Conservation (phyloP, 2,888 invertebrate genomes). For the Tryphoninae sp. region DNA sequence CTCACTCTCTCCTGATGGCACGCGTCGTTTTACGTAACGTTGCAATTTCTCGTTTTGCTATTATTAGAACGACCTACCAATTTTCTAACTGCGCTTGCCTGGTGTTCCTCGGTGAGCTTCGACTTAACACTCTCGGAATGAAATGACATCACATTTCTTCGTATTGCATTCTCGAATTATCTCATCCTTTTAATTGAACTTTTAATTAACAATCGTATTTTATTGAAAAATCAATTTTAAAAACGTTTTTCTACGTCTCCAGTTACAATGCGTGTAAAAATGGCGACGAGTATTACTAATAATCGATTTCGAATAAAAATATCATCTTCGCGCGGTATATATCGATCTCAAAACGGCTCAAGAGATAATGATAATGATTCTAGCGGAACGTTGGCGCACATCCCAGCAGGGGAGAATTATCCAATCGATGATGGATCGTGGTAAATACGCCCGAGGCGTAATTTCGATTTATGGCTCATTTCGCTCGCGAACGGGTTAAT, state of each 20-base stretch:
- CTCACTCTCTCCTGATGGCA: conserved; percentile 16
- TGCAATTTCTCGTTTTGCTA: conserved; percentile 64
- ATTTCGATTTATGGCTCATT: conserved; percentile 47
- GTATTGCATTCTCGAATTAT: neutral
- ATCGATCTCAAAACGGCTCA: neutral
- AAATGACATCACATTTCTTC: neutral
- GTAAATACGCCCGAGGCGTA: conserved; percentile 15
- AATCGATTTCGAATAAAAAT: too few relatives aligned
- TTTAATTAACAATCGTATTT: too few relatives aligned
- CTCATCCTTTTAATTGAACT: neutral
- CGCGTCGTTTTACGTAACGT: conserved; percentile 64
- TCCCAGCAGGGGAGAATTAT: neutral
- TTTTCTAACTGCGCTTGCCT: conserved; percentile 69
- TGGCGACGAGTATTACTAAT: too few relatives aligned
- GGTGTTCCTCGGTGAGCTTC: conserved; percentile 9
- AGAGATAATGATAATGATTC: conserved; percentile 16
- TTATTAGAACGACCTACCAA: conserved; percentile 69
- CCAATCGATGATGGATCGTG: conserved; percentile 22
- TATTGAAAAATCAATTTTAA: too few relatives aligned
- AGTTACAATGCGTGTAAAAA: too few relatives aligned
- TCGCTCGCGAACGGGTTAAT: conserved; percentile 32
- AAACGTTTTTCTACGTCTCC: too few relatives aligned
- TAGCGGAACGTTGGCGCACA: neutral
- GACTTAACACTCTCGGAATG: neutral
- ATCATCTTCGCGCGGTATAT: neutral